These are phyloP conservation scores for Meliscaeva auricollis DNA, from an alignment of 2,888 invertebrate species.

Conservation along the genomic window DNA sequence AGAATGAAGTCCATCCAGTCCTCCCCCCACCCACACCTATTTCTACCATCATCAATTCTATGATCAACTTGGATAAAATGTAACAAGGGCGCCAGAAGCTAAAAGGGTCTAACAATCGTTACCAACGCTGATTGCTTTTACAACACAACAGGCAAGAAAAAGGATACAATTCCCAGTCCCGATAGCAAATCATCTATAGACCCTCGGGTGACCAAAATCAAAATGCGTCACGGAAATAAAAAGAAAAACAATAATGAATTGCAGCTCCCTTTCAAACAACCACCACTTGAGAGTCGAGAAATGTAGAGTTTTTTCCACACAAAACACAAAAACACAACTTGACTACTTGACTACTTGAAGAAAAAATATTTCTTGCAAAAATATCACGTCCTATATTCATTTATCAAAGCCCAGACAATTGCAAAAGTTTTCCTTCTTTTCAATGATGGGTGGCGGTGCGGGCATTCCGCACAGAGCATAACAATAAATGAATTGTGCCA, in stretches of 20 bases:
- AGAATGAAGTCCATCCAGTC: neutral
- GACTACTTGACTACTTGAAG: too few species aligned
- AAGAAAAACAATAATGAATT: conserved; percentile 68
- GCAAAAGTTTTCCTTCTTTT: conserved; percentile 62
- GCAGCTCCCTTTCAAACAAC: conserved; percentile 48
- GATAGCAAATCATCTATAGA: neutral
- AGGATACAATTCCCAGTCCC: conserved; percentile 19
- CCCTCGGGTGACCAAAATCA: conserved; percentile 68
- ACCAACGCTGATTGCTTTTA: conserved; percentile 67
- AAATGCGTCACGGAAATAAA: conserved; percentile 70
- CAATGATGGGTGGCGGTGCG: conserved; percentile 13
- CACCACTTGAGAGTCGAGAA: neutral
- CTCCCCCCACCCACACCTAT: neutral
- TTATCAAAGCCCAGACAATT: conserved; percentile 73
- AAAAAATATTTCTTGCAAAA: conserved; percentile 56
- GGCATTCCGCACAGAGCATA: conserved; percentile 26
- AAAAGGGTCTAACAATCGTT: conserved; percentile 68
- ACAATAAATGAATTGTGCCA: conserved; percentile 60
- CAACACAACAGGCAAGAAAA: conserved; percentile 39
- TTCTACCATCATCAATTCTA: conserved; percentile 65
- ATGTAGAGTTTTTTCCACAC: neutral
- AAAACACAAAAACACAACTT: neutral
- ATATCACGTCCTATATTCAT: conserved; percentile 73
- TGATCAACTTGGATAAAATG: conserved; percentile 68
- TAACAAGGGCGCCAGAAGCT: conserved; percentile 64